A percentile compares a stretch with the other conserved stretches of the same genome.
Evolutionary conservation across 2,888 invertebrate genomes (phyloP).

Genomic region (Xylota sylvarum): DNA sequence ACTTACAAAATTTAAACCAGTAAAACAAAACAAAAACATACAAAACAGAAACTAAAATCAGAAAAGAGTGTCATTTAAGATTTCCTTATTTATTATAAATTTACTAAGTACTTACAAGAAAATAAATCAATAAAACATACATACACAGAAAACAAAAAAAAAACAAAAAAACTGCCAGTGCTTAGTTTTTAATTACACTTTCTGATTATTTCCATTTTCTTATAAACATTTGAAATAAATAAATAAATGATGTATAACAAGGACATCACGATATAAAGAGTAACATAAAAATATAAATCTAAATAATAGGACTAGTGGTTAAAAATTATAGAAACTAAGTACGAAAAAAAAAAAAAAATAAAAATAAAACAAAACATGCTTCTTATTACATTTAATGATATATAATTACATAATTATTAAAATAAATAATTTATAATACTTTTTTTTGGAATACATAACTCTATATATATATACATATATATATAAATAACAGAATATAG

Average conservation of each 20-base stretch:
- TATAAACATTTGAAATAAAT: background rate
- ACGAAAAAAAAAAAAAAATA: conserved; percentile 9
- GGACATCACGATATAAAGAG: background rate
- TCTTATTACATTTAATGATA: conserved; percentile 37
- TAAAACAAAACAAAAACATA: background rate
- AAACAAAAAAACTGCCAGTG: conserved; percentile 54
- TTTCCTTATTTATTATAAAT: background rate
- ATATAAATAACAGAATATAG: conserved; percentile 30
- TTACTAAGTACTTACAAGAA: background rate
- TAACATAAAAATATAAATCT: conserved; percentile 14
- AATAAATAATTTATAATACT: conserved; percentile 25
- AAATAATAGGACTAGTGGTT: conserved; percentile 30
- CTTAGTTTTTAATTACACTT: conserved; percentile 15
- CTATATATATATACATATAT: conserved; percentile 25
- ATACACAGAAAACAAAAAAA: conserved; percentile 1
- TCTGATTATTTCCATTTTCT: conserved; percentile 5
- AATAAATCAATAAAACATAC: conserved; percentile 2
- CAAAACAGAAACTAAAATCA: background rate
- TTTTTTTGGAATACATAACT: conserved; percentile 17
- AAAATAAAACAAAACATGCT: conserved; percentile 34
- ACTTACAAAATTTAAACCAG: background rate
- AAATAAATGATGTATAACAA: background rate
- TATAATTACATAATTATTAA: conserved; percentile 27
- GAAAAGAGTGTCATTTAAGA: background rate
- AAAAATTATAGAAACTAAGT: conserved; percentile 36